Evolutionary conservation across 2,113 vertebrate genomes (phyloP).

Genomic region (Pseudonaja textilis): DNA sequence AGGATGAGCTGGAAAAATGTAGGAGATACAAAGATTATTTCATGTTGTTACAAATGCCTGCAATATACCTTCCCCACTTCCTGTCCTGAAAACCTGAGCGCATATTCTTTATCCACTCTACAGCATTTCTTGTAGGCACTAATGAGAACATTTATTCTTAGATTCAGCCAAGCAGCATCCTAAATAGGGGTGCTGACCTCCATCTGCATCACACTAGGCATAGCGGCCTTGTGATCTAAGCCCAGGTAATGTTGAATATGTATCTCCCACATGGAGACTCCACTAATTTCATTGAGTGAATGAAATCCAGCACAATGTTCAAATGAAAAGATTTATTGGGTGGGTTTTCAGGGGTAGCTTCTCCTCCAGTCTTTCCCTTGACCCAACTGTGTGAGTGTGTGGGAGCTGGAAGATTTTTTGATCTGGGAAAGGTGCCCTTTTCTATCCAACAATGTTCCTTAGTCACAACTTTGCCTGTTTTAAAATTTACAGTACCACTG

Average conservation of each 20-base stretch:
- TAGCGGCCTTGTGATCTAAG: background rate
- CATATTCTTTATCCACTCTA: background rate
- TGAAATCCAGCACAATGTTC: background rate
- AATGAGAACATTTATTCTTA: conserved; percentile 36
- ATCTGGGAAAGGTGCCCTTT: background rate
- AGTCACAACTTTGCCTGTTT: background rate
- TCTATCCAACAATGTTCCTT: background rate
- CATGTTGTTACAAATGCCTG: background rate
- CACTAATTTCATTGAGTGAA: conserved; percentile 15
- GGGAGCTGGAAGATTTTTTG: background rate
- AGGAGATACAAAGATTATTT: background rate
- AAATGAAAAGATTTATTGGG: conserved; percentile 8
- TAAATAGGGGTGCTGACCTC: conserved; percentile 13
- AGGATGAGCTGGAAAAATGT: background rate
- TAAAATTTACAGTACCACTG: background rate
- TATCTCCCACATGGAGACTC: background rate
- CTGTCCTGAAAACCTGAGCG: background rate
- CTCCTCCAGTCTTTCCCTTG: background rate
- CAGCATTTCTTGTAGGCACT: background rate
- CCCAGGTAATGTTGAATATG: background rate
- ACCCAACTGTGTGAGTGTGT: background rate
- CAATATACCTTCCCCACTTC: background rate
- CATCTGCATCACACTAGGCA: background rate
- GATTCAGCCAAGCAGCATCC: background rate
- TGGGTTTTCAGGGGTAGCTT: background rate